Evolutionary conservation across 2,888 invertebrate genomes (phyloP), one percentile per base, ranked within the genome.

Genomic region (Antitype chi): DNA sequence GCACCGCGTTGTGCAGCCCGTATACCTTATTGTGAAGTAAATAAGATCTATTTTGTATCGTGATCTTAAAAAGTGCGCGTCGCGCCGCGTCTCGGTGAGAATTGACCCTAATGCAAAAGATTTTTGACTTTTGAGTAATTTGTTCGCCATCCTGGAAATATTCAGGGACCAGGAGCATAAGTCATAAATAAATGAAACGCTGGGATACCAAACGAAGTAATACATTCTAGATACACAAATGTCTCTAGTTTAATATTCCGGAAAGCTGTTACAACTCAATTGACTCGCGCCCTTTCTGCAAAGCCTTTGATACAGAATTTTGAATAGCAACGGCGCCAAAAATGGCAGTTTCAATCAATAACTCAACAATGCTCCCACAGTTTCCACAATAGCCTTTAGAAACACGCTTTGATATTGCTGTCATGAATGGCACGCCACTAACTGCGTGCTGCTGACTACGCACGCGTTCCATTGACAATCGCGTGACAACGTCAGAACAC

Each of bases 381-480:
- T 71, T 77, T 55, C 38, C 6, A 71, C 78, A 81, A 81, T 43
- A 64, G 55, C 23, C 38, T n/a, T n/a, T 70, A 64, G 53, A 70
- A 84, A 68, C 20, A 55, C 47, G 23, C 43, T 70, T 71, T 70
- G 66, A 73, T 72, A 25, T 53, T 8, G 32, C 47, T 25, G 11
- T 20, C 70, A 25, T 84, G 78, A 81, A 82, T 81, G 78, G 59
- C 69, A 59, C 25, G 74, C 67, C 11, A 74, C 0, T 64, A 52
- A 76, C 71, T 70, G 72, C 74, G 59, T 84, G 68, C 23, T 28
- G 20, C 25, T 13, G 28, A 57, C 47, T 43, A 28, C 59, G 63
- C 55, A 86, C 55, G 49, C 72, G 62, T 66, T 66, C 59, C 63
- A 76, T 84, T 76, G 73, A 78, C 47, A 52, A 70, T 86, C 60